These are phyloP conservation scores for Kuschelorhynchus macadamiae DNA, from an alignment of 2,888 invertebrate species.

Conservation along the genomic window DNA sequence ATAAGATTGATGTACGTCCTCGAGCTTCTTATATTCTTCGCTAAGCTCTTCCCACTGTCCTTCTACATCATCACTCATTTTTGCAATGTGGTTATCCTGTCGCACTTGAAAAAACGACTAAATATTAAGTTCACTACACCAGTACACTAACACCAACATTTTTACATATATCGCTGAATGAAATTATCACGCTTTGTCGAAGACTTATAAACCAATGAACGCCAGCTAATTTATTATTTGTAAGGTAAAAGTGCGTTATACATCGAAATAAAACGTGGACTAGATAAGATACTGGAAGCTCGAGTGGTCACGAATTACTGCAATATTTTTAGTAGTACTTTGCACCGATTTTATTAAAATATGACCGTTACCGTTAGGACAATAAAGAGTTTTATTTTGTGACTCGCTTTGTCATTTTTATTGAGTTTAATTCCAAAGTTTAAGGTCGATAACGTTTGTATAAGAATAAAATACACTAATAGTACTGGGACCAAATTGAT, in stretches of 20 bases:
- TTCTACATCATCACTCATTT: conserved; percentile 51
- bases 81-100: background rate
- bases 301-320: conserved; percentile 24
- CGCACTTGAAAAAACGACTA: background rate
- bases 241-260: conserved; percentile 14
- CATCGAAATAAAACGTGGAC: conserved; percentile 9
- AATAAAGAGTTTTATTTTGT: conserved; percentile 1
- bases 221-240: conserved; percentile 13
- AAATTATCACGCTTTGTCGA: too few species aligned
- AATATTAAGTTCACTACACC: background rate
- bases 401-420: background rate
- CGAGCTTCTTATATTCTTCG: conserved; percentile 59
- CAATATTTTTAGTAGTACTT: conserved; percentile 25
- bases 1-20: conserved; percentile 85
- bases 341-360: conserved; percentile 21
- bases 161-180: too few species aligned
- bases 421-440: conserved; percentile 14
- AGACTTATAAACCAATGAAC: background rate
- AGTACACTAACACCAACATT: background rate
- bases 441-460: conserved; percentile 11
- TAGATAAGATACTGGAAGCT: conserved; percentile 26
- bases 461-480: too few species aligned
- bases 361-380: background rate
- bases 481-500: too few species aligned
- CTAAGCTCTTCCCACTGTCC: conserved; percentile 58